Percentiles rank a stretch among this genome's conserved stretches.
Evolutionary conservation across 2,888 invertebrate genomes (phyloP).

Genomic region (Horisme vitalbata): DNA sequence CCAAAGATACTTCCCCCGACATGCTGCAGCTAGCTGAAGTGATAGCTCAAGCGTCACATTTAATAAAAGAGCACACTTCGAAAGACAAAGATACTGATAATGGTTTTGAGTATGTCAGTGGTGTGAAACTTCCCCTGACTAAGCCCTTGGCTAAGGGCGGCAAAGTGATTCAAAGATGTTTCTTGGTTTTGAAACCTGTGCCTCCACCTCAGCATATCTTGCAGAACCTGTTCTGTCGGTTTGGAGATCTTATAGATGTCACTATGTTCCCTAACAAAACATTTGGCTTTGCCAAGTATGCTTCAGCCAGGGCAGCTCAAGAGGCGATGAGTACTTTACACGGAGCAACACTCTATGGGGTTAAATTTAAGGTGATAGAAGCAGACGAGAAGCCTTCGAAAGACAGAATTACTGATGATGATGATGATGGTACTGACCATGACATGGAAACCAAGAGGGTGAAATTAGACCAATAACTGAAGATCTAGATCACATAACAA

Average conservation of each 20-base stretch:
- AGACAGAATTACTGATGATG: conserved; percentile 43
- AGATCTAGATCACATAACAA: no score
- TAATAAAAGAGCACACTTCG: conserved; percentile 86
- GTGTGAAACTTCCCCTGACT: conserved; percentile 87
- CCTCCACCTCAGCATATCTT: conserved; percentile 90
- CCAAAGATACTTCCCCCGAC: conserved; percentile 70
- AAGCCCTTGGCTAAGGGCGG: conserved; percentile 86
- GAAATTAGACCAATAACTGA: conserved; percentile 41
- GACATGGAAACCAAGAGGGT: conserved; percentile 58
- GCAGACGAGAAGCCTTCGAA: conserved; percentile 88
- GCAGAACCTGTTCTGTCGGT: conserved; percentile 94
- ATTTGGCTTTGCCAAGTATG: conserved; percentile 96
- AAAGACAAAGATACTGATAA: conserved; percentile 36
- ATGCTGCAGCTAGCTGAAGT: conserved; percentile 88
- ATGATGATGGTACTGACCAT: conserved; percentile 40
- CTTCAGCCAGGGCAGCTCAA: conserved; percentile 88
- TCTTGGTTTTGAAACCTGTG: conserved; percentile 85
- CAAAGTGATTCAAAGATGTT: conserved; percentile 86
- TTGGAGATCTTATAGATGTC: conserved; percentile 95
- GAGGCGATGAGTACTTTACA: conserved; percentile 88
- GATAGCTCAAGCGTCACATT: conserved; percentile 89
- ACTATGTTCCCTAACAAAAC: conserved; percentile 94
- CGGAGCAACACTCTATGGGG: conserved; percentile 92
- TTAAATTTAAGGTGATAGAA: conserved; percentile 92
- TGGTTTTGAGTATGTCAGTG: conserved; percentile 72